Percentiles rank a stretch among this genome's conserved stretches.
Conservation (phyloP, 1,140 invertebrate species). For the Prorops nasuta region DNA sequence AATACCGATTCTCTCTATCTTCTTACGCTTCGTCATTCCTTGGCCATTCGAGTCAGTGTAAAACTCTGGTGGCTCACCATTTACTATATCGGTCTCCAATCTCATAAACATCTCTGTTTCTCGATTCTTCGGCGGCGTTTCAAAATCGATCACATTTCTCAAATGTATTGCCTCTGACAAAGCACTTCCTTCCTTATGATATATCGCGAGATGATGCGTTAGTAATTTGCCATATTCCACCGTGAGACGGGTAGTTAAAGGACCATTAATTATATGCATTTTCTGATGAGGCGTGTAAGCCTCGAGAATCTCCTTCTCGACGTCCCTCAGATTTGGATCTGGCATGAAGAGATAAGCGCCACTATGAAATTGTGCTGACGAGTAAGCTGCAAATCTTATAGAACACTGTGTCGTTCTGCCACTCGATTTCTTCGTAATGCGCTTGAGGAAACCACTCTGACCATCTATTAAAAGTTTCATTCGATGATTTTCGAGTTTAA, state of each 20-base stretch:
- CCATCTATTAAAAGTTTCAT: slow-evolving; percentile 79
- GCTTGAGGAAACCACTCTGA: slow-evolving; percentile 76
- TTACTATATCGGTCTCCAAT: slow-evolving; percentile 80
- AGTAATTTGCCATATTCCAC: slow-evolving; percentile 78
- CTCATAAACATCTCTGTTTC: slow-evolving; percentile 93
- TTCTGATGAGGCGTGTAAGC: slow-evolving; percentile 65
- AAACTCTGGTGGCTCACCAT: slow-evolving; percentile 78
- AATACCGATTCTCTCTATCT: slow-evolving; percentile 72
- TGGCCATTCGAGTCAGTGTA: slow-evolving; percentile 96
- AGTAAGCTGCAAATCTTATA: slow-evolving; percentile 81
- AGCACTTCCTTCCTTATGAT: slow-evolving; percentile 65
- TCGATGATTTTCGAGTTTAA: slow-evolving; percentile 81
- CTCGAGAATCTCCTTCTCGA: slow-evolving; percentile 71
- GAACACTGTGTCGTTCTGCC: slow-evolving; percentile 73
- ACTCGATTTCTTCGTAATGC: slow-evolving; percentile 72
- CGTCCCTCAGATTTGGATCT: slow-evolving; percentile 70
- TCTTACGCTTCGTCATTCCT: slow-evolving; percentile 80
- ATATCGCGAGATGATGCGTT: slow-evolving; percentile 76
- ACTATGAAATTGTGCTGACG: slow-evolving; percentile 86
- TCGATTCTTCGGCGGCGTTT: slow-evolving; percentile 77
- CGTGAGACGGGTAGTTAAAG: slow-evolving; percentile 76
- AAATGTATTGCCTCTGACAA: slow-evolving; percentile 73
- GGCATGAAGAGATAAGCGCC: slow-evolving; percentile 97
- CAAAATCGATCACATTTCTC: slow-evolving; percentile 80
- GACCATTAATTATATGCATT: slow-evolving; percentile 80